Evolutionary conservation across 1,140 invertebrate genomes (phyloP).

Genomic region (Sarcophaga peregrina): DNA sequence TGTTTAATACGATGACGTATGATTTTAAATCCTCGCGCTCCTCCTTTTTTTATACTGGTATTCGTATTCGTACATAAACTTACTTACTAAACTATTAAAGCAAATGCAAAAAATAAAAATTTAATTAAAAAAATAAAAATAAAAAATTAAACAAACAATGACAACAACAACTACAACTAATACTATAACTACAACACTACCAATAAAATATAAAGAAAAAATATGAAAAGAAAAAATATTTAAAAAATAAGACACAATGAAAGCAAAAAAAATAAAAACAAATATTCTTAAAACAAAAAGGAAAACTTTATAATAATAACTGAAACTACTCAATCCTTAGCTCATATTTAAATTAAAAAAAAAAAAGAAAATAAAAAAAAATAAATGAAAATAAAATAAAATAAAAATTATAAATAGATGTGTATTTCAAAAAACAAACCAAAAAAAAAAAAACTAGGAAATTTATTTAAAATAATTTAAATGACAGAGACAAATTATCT

Average conservation of each 20-base stretch:
- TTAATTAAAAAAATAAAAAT: background rate
- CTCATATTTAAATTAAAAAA: background rate
- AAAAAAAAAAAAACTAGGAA: background rate
- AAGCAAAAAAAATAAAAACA: background rate
- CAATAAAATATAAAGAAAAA: background rate
- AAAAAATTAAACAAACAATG: background rate
- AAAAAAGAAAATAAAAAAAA: background rate
- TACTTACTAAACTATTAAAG: background rate
- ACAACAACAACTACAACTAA: background rate
- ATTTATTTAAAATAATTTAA: background rate
- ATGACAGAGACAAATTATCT: too few species aligned
- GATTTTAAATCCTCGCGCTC: slow-evolving; percentile 31
- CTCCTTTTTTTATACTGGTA: slow-evolving; percentile 32
- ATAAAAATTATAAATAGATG: background rate
- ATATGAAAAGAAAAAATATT: background rate
- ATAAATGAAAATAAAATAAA: too few species aligned
- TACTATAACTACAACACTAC: background rate
- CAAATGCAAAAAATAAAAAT: background rate
- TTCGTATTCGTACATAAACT: background rate
- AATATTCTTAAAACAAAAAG: background rate
- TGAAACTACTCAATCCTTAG: slow-evolving; percentile 20
- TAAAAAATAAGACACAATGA: background rate
- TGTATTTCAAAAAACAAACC: slow-evolving; percentile 10
- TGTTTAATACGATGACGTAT: slow-evolving; percentile 20
- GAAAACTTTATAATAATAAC: background rate